Evolutionary conservation across 2,888 invertebrate genomes (phyloP).

Genomic region (Cheilosia scutellata): DNA sequence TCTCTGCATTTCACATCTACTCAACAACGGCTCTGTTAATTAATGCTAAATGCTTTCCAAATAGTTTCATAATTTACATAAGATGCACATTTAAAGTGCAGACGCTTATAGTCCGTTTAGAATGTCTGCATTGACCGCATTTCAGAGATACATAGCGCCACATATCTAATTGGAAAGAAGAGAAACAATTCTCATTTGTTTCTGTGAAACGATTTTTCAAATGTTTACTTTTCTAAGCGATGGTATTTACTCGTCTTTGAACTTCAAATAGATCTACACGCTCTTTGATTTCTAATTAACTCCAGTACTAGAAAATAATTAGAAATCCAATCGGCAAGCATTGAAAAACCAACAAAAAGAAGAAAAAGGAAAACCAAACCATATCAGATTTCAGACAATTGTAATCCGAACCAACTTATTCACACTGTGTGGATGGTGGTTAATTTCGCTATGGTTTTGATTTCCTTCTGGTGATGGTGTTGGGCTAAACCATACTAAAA

Average conservation of each 20-base stretch:
- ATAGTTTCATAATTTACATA: slow-evolving; percentile 38
- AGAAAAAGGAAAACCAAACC: slow-evolving; percentile 30
- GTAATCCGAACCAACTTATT: slow-evolving; percentile 57
- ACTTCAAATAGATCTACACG: slow-evolving; percentile 11
- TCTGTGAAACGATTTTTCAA: neutral
- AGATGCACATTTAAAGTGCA: slow-evolving; percentile 10
- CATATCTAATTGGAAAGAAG: slow-evolving; percentile 25
- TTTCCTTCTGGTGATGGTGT: slow-evolving; percentile 34
- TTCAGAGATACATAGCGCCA: slow-evolving; percentile 25
- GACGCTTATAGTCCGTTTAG: neutral
- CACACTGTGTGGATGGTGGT: slow-evolving; percentile 34
- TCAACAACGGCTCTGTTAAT: slow-evolving; percentile 14
- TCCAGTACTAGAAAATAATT: slow-evolving; percentile 36
- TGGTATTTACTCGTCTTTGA: slow-evolving; percentile 1
- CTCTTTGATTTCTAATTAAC: slow-evolving; percentile 56
- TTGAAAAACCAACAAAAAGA: slow-evolving; percentile 31
- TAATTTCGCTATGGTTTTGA: slow-evolving; percentile 49
- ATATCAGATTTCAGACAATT: slow-evolving; percentile 55
- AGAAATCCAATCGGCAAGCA: slow-evolving; percentile 46
- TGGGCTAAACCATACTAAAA: slow-evolving; percentile 27
- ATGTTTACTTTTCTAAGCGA: slow-evolving; percentile 6
- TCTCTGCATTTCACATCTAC: slow-evolving; percentile 9
- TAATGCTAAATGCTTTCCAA: slow-evolving; percentile 40
- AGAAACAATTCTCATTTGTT: slow-evolving; percentile 1
- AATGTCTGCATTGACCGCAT: slow-evolving; percentile 6